Conservation (phyloP, 2,888 invertebrate species). For the Chrysolina oricalcia region DNA sequence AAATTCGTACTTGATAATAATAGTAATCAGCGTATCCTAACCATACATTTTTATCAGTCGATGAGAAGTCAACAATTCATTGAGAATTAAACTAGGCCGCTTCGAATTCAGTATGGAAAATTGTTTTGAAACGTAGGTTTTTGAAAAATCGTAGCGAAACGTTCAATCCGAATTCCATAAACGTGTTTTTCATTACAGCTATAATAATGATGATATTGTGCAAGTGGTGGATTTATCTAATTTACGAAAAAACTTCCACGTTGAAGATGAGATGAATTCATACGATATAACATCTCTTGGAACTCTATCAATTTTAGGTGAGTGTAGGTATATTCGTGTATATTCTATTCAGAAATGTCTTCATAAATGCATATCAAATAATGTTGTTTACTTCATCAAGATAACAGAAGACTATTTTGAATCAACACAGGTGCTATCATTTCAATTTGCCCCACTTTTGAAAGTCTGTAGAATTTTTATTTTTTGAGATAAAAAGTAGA, state of each 20-base stretch:
- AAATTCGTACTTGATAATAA: not conserved
- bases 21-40: too few species aligned
- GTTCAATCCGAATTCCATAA: not conserved
- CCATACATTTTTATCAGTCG: too few species aligned
- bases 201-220: conserved; percentile 47
- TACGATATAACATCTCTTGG: conserved; percentile 66
- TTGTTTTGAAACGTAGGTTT: conserved; percentile 4
- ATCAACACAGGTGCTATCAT: too few species aligned
- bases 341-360: too few species aligned
- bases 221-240: conserved; percentile 62
- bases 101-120: not conserved
- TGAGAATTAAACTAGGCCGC: not conserved
- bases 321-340: too few species aligned
- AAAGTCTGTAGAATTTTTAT: too few species aligned
- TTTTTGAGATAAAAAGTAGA: too few species aligned
- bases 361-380: too few species aligned
- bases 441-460: too few species aligned
- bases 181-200: conserved; percentile 9
- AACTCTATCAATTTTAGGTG: conserved; percentile 64
- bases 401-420: too few species aligned
- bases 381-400: too few species aligned
- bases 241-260: conserved; percentile 59
- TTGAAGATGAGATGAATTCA: conserved; percentile 62
- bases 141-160: not conserved
- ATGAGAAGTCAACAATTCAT: not conserved